These are phyloP conservation scores for Dendrolimus houi DNA, from an alignment of 2,888 invertebrate species.

Conservation along the genomic window DNA sequence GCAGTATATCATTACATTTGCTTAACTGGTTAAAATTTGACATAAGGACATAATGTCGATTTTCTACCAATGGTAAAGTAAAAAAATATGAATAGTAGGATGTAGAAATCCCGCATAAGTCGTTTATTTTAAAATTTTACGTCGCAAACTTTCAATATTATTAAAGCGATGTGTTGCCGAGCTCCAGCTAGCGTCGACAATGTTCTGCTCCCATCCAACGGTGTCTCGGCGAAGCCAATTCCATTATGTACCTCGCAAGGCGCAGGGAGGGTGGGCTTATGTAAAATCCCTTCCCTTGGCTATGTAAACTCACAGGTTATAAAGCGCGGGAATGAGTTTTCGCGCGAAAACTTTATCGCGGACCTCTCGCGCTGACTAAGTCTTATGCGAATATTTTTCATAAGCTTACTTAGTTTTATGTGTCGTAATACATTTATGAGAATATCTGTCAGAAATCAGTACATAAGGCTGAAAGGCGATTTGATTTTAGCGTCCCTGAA, in stretches of 20 bases:
- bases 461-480: too few relatives aligned
- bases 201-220: slow-evolving; percentile 21
- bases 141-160: neutral
- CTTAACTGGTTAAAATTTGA: too few relatives aligned
- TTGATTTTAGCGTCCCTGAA: too few relatives aligned
- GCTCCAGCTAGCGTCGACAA: slow-evolving; percentile 38
- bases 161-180: slow-evolving; percentile 25
- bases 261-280: slow-evolving; percentile 28
- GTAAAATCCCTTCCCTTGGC: slow-evolving; percentile 34
- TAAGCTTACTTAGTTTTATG: slow-evolving; percentile 27
- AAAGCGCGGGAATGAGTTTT: slow-evolving; percentile 71
- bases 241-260: slow-evolving; percentile 42
- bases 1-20: too few relatives aligned
- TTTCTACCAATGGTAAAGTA: too few relatives aligned
- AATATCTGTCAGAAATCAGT: neutral
- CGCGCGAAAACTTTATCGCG: slow-evolving; percentile 65
- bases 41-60: too few relatives aligned
- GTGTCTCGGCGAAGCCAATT: slow-evolving; percentile 23
- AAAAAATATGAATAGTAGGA: too few relatives aligned
- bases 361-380: slow-evolving; percentile 32
- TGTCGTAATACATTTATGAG: neutral
- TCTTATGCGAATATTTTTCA: slow-evolving; percentile 37
- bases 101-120: too few relatives aligned
- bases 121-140: too few relatives aligned
- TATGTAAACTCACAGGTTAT: slow-evolving; percentile 54